These are phyloP conservation scores for Toxotes lorentzi DNA, from an alignment of 2,797 vertebrate genomes.

Conservation along the genomic window DNA sequence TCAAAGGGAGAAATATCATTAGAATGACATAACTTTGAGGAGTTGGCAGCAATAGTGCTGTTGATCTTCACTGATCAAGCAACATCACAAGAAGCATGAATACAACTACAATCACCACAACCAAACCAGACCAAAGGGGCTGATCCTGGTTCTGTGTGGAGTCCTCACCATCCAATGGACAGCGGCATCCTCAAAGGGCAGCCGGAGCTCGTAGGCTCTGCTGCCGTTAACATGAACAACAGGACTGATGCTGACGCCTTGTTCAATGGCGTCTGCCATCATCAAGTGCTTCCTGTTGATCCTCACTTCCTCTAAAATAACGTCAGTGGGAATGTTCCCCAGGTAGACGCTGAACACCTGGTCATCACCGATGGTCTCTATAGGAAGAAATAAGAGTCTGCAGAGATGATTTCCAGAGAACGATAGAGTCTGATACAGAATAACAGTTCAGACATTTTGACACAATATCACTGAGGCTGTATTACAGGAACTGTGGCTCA, in stretches of 20 bases:
- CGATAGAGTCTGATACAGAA: neutral
- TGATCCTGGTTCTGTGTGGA: neutral
- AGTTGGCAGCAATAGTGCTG: neutral
- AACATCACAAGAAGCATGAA: too few relatives aligned
- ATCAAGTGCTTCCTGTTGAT: conserved; percentile 75
- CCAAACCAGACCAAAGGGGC: neutral
- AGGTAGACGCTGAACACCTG: conserved; percentile 80
- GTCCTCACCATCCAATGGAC: conserved; percentile 72
- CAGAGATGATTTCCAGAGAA: neutral
- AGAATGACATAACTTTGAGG: too few relatives aligned
- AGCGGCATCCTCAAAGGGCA: conserved; percentile 77
- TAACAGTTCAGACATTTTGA: neutral
- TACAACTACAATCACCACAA: neutral
- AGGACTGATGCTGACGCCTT: conserved; percentile 65
- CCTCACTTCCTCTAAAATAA: conserved; percentile 75
- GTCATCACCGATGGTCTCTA: conserved; percentile 78
- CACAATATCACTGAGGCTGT: too few relatives aligned
- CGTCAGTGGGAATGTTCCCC: conserved; percentile 84
- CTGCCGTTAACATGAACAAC: conserved; percentile 74
- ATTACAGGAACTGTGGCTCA: too few relatives aligned
- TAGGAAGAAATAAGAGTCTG: neutral
- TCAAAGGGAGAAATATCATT: too few relatives aligned
- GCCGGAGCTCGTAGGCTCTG: conserved; percentile 73
- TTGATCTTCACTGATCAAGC: neutral
- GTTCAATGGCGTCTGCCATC: conserved; percentile 51